These are phyloP conservation scores for Lordiphosa fenestrarum DNA, from an alignment of 2,888 invertebrate species.

Conservation along the genomic window DNA sequence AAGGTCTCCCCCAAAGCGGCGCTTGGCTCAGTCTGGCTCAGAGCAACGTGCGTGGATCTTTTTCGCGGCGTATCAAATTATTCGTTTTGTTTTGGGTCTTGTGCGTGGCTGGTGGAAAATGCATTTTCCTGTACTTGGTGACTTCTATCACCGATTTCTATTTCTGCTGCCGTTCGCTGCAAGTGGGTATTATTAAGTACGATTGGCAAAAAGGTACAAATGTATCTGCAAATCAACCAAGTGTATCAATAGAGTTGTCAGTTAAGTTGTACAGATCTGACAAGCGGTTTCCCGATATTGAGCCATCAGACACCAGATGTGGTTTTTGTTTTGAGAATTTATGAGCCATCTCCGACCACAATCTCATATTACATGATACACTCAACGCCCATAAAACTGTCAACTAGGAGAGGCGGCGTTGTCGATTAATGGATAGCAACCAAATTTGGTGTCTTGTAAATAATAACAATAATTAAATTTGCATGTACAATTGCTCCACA, in stretches of 20 bases:
- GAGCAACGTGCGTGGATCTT: constrained; percentile 37
- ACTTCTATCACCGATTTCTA: constrained; percentile 60
- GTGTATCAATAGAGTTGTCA: constrained; percentile 42
- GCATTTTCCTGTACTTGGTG: constrained; percentile 60
- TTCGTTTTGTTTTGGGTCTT: constrained; percentile 1
- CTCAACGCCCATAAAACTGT: constrained; percentile 47
- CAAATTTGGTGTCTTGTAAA: constrained; percentile 52
- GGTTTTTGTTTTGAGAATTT: constrained; percentile 28
- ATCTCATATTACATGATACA: constrained; percentile 32
- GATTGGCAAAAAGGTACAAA: constrained; percentile 10
- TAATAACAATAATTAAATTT: constrained; percentile 68
- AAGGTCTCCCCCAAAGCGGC: constrained; percentile 36
- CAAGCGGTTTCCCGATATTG: constrained; percentile 27
- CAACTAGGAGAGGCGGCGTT: constrained; percentile 28
- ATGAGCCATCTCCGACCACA: constrained; percentile 50
- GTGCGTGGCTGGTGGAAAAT: constrained; percentile 41
- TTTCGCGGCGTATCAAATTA: constrained; percentile 17
- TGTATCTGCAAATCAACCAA: constrained; percentile 47
- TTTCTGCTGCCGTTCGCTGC: constrained; percentile 58
- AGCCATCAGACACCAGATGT: constrained; percentile 7
- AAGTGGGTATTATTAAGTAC: constrained; percentile 46
- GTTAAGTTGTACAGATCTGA: background rate
- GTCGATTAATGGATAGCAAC: constrained; percentile 58
- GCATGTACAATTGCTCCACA: constrained; percentile 59
- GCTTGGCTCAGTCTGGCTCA: constrained; percentile 46